phyloP scores from a whole-genome alignment of 1,140 invertebrate genomes.

The Cherax destructor region DNA sequence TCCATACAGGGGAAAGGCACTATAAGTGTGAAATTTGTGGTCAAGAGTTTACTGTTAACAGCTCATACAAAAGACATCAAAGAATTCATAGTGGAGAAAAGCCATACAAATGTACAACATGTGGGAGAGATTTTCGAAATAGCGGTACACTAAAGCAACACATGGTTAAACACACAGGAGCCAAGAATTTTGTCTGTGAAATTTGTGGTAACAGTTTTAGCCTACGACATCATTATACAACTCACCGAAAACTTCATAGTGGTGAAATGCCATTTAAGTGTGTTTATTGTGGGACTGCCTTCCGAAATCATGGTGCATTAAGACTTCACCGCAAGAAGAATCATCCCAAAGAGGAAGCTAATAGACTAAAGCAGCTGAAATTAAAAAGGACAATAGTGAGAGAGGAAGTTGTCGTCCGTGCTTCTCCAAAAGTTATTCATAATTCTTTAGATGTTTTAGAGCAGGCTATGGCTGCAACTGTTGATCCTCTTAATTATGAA shows the following conservation, averaged over 20 bases:
- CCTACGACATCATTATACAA: constrained; percentile 49
- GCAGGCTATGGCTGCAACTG: constrained; percentile 44
- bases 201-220: constrained; percentile 56
- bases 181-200: constrained; percentile 45
- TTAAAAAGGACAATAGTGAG: constrained; percentile 30
- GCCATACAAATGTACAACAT: constrained; percentile 38
- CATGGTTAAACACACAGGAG: constrained; percentile 47
- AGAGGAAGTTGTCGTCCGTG: neutral
- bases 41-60: constrained; percentile 53
- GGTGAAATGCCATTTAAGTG: constrained; percentile 50
- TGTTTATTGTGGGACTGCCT: constrained; percentile 3
- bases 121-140: constrained; percentile 42
- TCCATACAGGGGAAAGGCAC: constrained; percentile 44
- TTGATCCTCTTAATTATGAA: constrained; percentile 27
- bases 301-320: constrained; percentile 46
- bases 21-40: constrained; percentile 45
- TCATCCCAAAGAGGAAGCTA: constrained; percentile 50
- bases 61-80: constrained; percentile 46
- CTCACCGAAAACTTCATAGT: constrained; percentile 40
- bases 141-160: constrained; percentile 35
- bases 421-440: neutral
- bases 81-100: constrained; percentile 48
- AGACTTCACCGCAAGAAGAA: constrained; percentile 41
- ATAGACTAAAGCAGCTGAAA: constrained; percentile 26
- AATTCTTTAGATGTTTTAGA: constrained; percentile 30